Evolutionary conservation across 2,113 vertebrate species (phyloP).

Genomic region (Guaruba guarouba): DNA sequence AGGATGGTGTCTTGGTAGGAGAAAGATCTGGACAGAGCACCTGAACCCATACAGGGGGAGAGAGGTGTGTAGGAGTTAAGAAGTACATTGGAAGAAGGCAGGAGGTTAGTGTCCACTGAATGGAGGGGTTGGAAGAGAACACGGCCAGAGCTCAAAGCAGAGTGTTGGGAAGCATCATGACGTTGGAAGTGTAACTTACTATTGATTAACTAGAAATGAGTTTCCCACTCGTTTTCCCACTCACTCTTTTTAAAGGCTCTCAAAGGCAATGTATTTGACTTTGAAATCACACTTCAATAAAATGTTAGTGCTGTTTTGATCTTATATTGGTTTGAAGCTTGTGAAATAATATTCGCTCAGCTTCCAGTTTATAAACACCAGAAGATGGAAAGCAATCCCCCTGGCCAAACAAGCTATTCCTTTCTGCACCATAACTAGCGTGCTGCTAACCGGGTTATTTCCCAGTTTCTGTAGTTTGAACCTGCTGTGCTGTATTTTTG

Average conservation of each 20-base stretch:
- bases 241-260: not conserved
- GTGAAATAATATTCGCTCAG: not conserved
- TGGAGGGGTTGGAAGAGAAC: not conserved
- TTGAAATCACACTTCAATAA: not conserved
- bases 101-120: not conserved
- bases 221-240: not conserved
- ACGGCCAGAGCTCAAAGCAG: not conserved
- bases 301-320: not conserved
- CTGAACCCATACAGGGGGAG: not conserved
- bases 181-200: not conserved
- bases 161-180: not conserved
- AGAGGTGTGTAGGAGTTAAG: not conserved
- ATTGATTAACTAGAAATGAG: not conserved
- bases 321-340: not conserved
- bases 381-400: not conserved
- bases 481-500: not conserved
- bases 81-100: not conserved
- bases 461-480: not conserved
- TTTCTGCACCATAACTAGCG: not conserved
- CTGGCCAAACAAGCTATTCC: not conserved
- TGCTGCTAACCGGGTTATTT: not conserved
- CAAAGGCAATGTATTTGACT: not conserved
- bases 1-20: not conserved
- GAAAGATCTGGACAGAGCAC: not conserved
- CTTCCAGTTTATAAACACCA: not conserved